Conservation (phyloP, 2,113 vertebrate species). For the Rhinolophus ferrumequinum region DNA sequence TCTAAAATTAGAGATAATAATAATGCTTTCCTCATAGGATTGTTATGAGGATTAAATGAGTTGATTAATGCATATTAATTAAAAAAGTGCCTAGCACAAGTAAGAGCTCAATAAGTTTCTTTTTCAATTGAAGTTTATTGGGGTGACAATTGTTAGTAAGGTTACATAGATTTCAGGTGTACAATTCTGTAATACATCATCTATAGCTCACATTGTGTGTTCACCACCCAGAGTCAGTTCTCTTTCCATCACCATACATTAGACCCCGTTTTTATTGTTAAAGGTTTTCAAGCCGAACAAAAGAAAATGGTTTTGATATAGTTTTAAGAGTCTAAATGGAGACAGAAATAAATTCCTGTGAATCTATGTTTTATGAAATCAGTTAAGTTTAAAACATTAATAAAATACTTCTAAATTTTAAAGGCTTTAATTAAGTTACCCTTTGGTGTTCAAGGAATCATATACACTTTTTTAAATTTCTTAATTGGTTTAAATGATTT, state of each 20-base stretch:
- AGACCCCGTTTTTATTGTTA: background rate
- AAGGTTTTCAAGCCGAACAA: background rate
- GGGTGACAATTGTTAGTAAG: too few species aligned
- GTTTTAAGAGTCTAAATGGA: background rate
- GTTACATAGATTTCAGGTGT: too few species aligned
- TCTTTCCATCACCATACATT: too few species aligned
- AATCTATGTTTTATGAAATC: background rate
- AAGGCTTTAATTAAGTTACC: background rate
- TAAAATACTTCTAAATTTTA: background rate
- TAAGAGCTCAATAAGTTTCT: background rate
- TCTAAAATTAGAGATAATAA: background rate
- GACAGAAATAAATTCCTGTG: background rate
- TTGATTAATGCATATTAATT: slow-evolving; percentile 6
- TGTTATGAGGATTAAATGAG: background rate
- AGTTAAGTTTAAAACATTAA: slow-evolving; percentile 46
- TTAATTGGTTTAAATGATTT: background rate
- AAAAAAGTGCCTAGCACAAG: background rate
- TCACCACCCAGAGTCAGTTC: too few species aligned
- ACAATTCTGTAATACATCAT: too few species aligned
- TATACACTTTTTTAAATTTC: background rate
- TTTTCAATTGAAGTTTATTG: too few species aligned
- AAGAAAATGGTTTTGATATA: background rate
- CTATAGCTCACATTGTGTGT: too few species aligned
- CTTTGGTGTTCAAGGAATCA: background rate
- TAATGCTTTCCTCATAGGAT: background rate